Conservation (phyloP, 2,797 vertebrate genomes). For the Fringilla coelebs region DNA sequence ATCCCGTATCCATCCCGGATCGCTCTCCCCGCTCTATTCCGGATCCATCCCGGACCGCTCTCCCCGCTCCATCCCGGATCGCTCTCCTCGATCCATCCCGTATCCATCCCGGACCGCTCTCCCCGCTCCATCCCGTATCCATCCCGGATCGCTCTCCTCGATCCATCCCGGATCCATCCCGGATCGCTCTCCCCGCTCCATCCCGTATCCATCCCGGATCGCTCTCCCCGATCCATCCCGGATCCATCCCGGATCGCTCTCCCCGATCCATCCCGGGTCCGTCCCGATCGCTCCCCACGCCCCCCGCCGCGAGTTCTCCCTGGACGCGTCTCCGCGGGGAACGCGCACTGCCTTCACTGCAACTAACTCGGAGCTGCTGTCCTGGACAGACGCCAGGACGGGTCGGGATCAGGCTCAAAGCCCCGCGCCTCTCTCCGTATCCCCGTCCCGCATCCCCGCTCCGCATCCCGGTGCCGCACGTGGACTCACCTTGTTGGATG, state of each 20-base stretch:
- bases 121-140: not conserved
- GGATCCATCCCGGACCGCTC: too few species aligned
- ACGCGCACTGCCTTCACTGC: not conserved
- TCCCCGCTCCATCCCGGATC: too few species aligned
- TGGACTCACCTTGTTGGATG: constrained; percentile 92
- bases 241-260: not conserved
- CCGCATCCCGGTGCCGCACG: not conserved
- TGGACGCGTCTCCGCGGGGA: not conserved
- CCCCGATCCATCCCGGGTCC: not conserved
- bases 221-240: not conserved
- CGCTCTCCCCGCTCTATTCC: not conserved
- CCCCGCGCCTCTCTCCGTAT: not conserved
- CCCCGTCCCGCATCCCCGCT: rapidly evolving
- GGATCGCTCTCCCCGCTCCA: too few species aligned
- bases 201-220: not conserved
- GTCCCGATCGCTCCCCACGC: not conserved
- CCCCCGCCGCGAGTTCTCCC: not conserved
- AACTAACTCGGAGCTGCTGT: not conserved
- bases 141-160: not conserved
- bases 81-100: not conserved
- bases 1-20: not conserved
- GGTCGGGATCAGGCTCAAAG: not conserved
- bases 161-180: not conserved
- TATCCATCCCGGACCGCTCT: not conserved
- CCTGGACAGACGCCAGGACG: rapidly evolving